phyloP scores from a whole-genome alignment of 1,140 invertebrate genomes.

The Cotesia typhae region DNA sequence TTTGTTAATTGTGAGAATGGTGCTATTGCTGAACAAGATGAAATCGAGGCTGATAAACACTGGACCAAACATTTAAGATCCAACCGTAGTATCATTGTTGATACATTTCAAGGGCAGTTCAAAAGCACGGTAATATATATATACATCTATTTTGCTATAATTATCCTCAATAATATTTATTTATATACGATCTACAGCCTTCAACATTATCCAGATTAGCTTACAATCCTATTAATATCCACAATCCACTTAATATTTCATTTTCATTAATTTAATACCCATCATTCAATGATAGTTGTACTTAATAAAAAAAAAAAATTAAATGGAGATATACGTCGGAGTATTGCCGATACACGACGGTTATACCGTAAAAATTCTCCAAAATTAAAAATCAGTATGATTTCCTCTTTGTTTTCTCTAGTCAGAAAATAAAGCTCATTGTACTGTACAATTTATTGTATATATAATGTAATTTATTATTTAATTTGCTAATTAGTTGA shows the following conservation, averaged over 20 bases:
- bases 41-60: conserved; percentile 69
- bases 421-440: conserved; percentile 42
- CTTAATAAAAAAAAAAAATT: not conserved
- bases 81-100: conserved; percentile 75
- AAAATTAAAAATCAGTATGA: conserved; percentile 46
- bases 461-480: not conserved
- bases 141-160: not conserved
- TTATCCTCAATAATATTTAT: not conserved
- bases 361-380: conserved; percentile 51
- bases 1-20: conserved; percentile 53
- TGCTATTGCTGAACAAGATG: conserved; percentile 56
- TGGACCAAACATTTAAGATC: conserved; percentile 72
- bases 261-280: too few species aligned
- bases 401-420: conserved; percentile 49
- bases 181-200: not conserved
- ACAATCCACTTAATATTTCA: not conserved
- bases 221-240: not conserved
- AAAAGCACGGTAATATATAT: conserved; percentile 72
- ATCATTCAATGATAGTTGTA: too few species aligned
- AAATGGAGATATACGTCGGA: conserved; percentile 47
- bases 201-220: too few species aligned
- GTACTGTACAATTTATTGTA: conserved; percentile 38
- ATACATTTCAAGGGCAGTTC: conserved; percentile 78
- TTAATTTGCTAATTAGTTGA: not conserved
- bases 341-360: conserved; percentile 35